A percentile compares a stretch with the other conserved stretches of the same genome.
phyloP scores from a whole-genome alignment of 2,888 invertebrate species.

The Drosophila mayaguana region DNA sequence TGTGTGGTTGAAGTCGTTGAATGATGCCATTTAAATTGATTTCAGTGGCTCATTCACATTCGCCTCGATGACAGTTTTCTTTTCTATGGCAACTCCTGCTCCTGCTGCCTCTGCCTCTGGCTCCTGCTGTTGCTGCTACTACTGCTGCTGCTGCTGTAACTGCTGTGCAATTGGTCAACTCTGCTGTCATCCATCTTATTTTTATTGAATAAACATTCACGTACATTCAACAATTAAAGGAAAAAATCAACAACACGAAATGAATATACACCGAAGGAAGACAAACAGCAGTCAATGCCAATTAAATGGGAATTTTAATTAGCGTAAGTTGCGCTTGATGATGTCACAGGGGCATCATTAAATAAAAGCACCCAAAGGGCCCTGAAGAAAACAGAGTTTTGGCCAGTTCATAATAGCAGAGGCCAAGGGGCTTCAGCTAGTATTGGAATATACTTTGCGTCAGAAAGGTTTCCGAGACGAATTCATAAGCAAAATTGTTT shows the following conservation, averaged over 20 bases:
- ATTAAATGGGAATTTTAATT: constrained; percentile 83
- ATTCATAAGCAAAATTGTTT: neutral
- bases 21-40: constrained; percentile 78
- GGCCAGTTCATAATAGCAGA: neutral
- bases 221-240: constrained; percentile 25
- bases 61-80: constrained; percentile 38
- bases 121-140: neutral
- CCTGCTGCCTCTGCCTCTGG: neutral
- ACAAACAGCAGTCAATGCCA: constrained; percentile 77
- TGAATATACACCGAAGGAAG: constrained; percentile 49
- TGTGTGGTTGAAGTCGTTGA: constrained; percentile 73
- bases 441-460: neutral
- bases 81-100: constrained; percentile 31
- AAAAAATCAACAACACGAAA: constrained; percentile 14
- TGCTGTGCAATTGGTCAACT: constrained; percentile 11
- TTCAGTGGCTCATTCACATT: constrained; percentile 62
- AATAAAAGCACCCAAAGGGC: neutral
- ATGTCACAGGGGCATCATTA: constrained; percentile 52
- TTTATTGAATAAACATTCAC: constrained; percentile 78
- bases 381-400: neutral
- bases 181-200: constrained; percentile 50
- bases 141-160: neutral
- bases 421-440: neutral
- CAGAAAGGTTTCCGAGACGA: neutral
- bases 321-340: constrained; percentile 70